Conservation (phyloP, 2,113 vertebrate species). For the Phaethon lepturus region DNA sequence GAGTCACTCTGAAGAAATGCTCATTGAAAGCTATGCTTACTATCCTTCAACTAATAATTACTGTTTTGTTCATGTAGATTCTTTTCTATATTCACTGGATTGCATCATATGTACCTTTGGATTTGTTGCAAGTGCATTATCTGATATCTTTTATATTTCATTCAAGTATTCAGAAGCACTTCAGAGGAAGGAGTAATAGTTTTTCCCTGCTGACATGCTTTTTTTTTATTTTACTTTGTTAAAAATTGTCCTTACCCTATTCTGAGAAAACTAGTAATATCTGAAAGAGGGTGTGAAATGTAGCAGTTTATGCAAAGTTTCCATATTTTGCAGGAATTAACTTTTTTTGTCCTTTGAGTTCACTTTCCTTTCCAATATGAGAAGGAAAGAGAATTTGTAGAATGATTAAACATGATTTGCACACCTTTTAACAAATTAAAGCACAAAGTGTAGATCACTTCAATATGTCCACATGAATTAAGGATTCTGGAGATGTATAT, state of each 20-base stretch:
- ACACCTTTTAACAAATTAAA: not conserved
- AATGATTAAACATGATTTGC: not conserved
- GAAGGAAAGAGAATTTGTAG: not conserved
- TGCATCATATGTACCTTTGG: not conserved
- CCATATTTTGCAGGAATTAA: not conserved
- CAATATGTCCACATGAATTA: not conserved
- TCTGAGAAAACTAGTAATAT: not conserved
- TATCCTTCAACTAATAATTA: not conserved
- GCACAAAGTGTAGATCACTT: not conserved
- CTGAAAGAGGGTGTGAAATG: not conserved
- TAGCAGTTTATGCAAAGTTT: not conserved
- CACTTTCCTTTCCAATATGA: not conserved
- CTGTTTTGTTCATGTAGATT: not conserved
- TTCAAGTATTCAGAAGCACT: not conserved
- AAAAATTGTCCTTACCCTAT: not conserved
- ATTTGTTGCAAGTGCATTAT: not conserved
- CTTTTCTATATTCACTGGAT: not conserved
- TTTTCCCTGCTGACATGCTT: not conserved
- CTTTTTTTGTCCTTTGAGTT: not conserved
- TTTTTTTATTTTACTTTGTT: not conserved
- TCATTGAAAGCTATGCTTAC: not conserved
- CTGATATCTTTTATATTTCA: not conserved
- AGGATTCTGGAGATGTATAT: not conserved
- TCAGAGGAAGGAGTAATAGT: not conserved
- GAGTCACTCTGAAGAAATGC: not conserved